Evolutionary conservation across 1,140 invertebrate genomes (phyloP).

Genomic region (Caerostris darwini): DNA sequence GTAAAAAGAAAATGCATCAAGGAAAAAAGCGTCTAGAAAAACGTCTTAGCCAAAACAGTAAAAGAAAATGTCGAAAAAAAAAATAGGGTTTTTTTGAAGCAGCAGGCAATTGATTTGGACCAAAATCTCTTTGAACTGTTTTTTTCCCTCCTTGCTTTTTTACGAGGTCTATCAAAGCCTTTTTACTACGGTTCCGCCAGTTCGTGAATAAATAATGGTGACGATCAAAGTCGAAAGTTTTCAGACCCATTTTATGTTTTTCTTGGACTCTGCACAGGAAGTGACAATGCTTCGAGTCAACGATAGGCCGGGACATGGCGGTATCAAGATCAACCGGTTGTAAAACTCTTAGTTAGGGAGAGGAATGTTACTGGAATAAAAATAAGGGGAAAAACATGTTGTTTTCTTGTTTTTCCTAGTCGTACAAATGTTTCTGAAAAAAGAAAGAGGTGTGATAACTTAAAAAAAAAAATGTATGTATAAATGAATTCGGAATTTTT

Average conservation of each 20-base stretch:
- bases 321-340: not conserved
- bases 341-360: not conserved
- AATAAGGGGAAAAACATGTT: not conserved
- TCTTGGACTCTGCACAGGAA: not conserved
- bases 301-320: not conserved
- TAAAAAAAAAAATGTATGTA: too few relatives aligned
- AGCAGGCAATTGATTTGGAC: conserved; percentile 46
- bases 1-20: conserved; percentile 16
- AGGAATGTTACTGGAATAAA: not conserved
- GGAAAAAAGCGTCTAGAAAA: not conserved
- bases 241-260: not conserved
- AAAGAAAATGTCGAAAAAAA: not conserved
- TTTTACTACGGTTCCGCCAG: conserved; percentile 2
- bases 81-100: not conserved
- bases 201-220: conserved; percentile 63
- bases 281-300: not conserved
- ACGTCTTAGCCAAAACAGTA: too few relatives aligned
- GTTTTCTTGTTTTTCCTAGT: too few relatives aligned
- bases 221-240: conserved; percentile 50
- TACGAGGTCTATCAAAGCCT: conserved; percentile 54
- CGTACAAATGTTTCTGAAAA: too few relatives aligned
- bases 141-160: conserved; percentile 30
- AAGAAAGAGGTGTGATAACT: too few relatives aligned
- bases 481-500: too few relatives aligned
- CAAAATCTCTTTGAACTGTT: conserved; percentile 34